Base-by-base conservation (phyloP, 2,797 vertebrate genomes). In the Pseudochirops corinnae region DNA sequence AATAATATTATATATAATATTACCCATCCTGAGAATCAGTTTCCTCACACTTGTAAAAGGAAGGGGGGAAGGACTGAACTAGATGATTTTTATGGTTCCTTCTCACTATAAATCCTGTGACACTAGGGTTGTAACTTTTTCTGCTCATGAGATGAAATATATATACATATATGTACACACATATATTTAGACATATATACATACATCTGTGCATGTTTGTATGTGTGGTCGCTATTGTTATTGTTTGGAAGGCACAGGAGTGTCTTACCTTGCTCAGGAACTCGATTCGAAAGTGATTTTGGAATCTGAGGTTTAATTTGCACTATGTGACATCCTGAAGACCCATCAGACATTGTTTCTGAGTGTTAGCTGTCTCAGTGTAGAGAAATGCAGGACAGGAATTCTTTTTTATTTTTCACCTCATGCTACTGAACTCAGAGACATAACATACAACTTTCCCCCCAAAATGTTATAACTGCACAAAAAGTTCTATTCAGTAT, bases 201-300 rank as follows among this genome's bases (percentile, higher is more conserved):
- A 31, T 2, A 29, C 1, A 31, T 11, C 3, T 11, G 2, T 11
- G 9, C 9, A 2, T 10, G 9, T 24, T 11, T 14, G 55, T 55
- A 3, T 55, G 1, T 57, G 56, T 57, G 24, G 56, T 57, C 24
- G 6, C 10, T 67, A 26, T 74, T 13, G 33, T 5, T 31, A n/a
- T 39, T 82, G 39, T 82, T 87, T 87, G 21, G 74, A 87, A 46
- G 74, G 74, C 74, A 87, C 9, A 50, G 46, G 18, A 87, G 18
- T 87, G 39, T 46, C 9, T 39, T 5, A 87, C 24, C 39, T 50
- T 87, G 24, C 24, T 87, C 39, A 87, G 26, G 18, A 82, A 82
- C 7, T 39, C 2, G n/a, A 82, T 74, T 74, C 39, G 62, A 46
- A 74, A 31, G 0, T 74, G 16, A 31, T 39, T 87, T 87, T 87